Percentiles rank a stretch among this genome's conserved stretches.
These are phyloP conservation scores for Psettodes erumei DNA, from an alignment of 2,113 vertebrate genomes.

Conservation along the genomic window DNA sequence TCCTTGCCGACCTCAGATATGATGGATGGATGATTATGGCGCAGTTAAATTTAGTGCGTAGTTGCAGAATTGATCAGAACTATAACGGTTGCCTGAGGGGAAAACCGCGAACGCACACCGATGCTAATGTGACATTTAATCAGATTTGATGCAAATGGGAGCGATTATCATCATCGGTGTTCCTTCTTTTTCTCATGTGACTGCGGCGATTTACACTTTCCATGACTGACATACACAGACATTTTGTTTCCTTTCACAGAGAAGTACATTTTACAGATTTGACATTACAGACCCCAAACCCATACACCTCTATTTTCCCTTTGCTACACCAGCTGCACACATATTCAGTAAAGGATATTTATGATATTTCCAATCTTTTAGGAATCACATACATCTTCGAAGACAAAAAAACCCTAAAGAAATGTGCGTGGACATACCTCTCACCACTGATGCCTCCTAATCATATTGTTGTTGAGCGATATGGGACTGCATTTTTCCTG, in stretches of 20 bases:
- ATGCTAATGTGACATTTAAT: constrained; percentile 71
- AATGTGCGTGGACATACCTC: too few species aligned
- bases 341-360: constrained; percentile 33
- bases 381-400: constrained; percentile 1
- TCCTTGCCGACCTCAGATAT: neutral
- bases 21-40: constrained; percentile 25
- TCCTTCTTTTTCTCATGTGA: constrained; percentile 16
- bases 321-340: neutral
- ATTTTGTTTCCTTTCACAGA: constrained; percentile 30
- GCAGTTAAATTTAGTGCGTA: constrained; percentile 26
- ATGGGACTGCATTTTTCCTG: constrained; percentile 5
- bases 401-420: neutral
- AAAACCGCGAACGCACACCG: constrained; percentile 9
- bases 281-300: constrained; percentile 23
- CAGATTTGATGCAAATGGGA: constrained; percentile 46
- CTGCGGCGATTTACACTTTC: constrained; percentile 26
- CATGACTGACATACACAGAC: constrained; percentile 26
- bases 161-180: constrained; percentile 45
- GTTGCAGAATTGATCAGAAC: constrained; percentile 30
- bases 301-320: neutral
- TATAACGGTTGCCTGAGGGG: constrained; percentile 18
- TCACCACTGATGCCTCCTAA: constrained; percentile 6
- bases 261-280: constrained; percentile 44
- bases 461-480: constrained; percentile 15
- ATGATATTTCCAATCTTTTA: constrained; percentile 8